Percentiles rank a stretch among this genome's conserved stretches.
Conservation (phyloP, 2,888 invertebrate species). For the Epinotia nisella region DNA sequence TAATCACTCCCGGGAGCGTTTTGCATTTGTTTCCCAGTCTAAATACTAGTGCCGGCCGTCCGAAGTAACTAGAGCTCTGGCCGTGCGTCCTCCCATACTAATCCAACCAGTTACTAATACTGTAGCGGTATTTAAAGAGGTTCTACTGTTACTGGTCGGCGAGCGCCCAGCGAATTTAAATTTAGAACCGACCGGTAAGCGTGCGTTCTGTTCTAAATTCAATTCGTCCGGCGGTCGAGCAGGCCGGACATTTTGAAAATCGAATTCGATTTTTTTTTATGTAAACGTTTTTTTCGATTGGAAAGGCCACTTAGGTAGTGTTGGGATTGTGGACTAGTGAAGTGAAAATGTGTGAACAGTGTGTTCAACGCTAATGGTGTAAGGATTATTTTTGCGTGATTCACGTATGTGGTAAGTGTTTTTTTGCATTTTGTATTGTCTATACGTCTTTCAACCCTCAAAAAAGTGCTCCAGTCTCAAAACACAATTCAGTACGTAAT, state of each 20-base stretch:
- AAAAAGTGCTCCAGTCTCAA: background rate
- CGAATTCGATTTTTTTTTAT: constrained; percentile 56
- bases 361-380: constrained; percentile 67
- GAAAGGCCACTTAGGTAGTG: constrained; percentile 67
- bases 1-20: constrained; percentile 54
- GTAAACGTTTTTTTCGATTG: constrained; percentile 69
- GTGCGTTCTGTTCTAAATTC: constrained; percentile 71
- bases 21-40: constrained; percentile 59
- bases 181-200: constrained; percentile 66
- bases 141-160: constrained; percentile 55
- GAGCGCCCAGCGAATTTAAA: constrained; percentile 72
- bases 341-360: constrained; percentile 79
- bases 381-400: constrained; percentile 55
- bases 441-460: background rate
- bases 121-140: constrained; percentile 44
- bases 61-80: constrained; percentile 52
- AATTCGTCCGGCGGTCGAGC: constrained; percentile 71
- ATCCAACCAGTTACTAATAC: background rate
- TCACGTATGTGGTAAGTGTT: constrained; percentile 50
- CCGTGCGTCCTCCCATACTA: constrained; percentile 24
- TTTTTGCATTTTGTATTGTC: constrained; percentile 1
- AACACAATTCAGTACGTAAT: background rate
- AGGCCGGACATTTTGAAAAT: constrained; percentile 65
- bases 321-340: constrained; percentile 49
- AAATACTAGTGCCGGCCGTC: constrained; percentile 54